Percentiles rank a stretch among this genome's conserved stretches.
These are phyloP conservation scores for Drosophila sp. DNA, from an alignment of 1,140 invertebrate genomes.

Conservation along the genomic window DNA sequence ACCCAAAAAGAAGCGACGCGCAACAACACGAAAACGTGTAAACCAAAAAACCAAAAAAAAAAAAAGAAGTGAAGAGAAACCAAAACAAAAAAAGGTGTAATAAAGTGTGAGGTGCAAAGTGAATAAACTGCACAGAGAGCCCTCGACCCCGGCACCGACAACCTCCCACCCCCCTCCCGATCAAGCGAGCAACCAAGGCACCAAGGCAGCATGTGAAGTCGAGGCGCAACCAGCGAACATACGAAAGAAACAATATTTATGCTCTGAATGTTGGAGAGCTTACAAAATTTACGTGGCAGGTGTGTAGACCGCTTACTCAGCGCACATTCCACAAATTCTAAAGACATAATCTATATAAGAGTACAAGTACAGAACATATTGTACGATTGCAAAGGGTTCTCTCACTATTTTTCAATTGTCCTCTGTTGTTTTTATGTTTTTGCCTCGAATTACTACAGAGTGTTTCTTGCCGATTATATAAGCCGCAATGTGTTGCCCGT, in stretches of 20 bases:
- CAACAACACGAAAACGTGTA: conserved; percentile 11
- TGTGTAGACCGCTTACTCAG: conserved; percentile 56
- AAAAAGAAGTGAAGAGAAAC: no score
- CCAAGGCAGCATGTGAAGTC: conserved; percentile 46
- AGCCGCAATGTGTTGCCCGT: conserved; percentile 55
- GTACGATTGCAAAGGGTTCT: conserved; percentile 7
- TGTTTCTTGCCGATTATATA: conserved; percentile 59
- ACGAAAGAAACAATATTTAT: conserved; percentile 51
- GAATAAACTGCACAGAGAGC: conserved; percentile 46
- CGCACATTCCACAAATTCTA: conserved; percentile 60
- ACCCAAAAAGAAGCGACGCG: conserved; percentile 14
- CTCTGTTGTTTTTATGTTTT: conserved; percentile 1
- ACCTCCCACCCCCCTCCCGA: not conserved
- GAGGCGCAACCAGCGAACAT: conserved; percentile 21
- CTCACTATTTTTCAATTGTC: no score
- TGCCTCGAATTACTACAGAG: not conserved
- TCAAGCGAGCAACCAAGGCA: not conserved
- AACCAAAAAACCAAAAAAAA: conserved; percentile 7
- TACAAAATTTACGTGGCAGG: conserved; percentile 78
- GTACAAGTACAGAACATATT: conserved; percentile 21
- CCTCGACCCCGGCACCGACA: not conserved
- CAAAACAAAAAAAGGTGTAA: conserved; percentile 36
- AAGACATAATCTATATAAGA: conserved; percentile 44
- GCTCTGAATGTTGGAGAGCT: conserved; percentile 54
- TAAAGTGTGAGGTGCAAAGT: conserved; percentile 47